Conservation (phyloP, 2,113 vertebrate species). For the Antechinus stuartii region DNA sequence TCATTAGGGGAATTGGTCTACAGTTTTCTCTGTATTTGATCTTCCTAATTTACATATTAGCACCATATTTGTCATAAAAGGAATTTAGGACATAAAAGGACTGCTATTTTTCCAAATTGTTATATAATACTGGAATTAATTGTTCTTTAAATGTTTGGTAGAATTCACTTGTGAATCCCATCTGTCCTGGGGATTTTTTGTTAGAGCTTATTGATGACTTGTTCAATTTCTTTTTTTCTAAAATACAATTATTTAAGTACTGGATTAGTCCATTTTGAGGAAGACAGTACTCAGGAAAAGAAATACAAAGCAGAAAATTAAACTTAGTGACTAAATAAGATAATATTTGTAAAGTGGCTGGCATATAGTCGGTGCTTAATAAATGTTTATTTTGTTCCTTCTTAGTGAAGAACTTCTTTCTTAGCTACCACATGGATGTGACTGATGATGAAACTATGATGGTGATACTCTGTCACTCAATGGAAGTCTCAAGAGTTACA, state of each 20-base stretch:
- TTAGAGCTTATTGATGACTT: background rate
- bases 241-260: background rate
- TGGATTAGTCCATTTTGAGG: background rate
- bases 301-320: too few species aligned
- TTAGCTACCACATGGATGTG: background rate
- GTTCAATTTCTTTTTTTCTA: too few species aligned
- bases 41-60: background rate
- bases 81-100: background rate
- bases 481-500: background rate
- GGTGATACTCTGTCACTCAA: background rate
- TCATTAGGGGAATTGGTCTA: background rate
- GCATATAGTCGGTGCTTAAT: too few species aligned
- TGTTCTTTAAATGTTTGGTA: background rate
- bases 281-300: background rate
- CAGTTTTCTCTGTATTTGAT: background rate
- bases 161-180: background rate
- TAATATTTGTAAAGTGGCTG: too few species aligned
- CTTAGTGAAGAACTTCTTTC: background rate
- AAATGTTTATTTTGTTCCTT: too few species aligned
- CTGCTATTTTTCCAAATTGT: background rate
- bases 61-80: background rate
- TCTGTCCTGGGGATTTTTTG: background rate
- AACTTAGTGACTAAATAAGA: too few species aligned
- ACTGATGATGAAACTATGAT: background rate
- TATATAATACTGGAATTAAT: background rate